Evolutionary conservation across 2,888 invertebrate species (phyloP).

Genomic region (Eilema depressum): DNA sequence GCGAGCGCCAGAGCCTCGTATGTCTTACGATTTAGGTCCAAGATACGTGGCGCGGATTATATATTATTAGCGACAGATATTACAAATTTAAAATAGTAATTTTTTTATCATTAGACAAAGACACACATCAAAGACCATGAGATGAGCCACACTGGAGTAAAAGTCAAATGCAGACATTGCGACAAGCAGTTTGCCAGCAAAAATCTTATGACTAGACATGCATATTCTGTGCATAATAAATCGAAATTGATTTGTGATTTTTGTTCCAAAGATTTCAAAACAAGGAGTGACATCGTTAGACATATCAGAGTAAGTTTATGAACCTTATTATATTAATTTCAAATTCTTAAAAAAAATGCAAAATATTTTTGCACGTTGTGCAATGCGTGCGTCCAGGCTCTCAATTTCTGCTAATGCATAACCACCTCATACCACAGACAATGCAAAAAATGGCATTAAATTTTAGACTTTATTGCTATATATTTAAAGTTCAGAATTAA

Average conservation of each 20-base stretch:
- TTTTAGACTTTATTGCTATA: too few species aligned
- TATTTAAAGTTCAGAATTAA: too few species aligned
- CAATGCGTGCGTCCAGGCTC: too few species aligned
- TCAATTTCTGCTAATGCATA: too few species aligned
- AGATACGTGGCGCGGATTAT: too few species aligned
- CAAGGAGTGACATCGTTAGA: not conserved
- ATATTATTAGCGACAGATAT: not conserved
- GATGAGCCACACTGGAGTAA: not conserved
- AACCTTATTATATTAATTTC: not conserved
- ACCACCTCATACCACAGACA: too few species aligned
- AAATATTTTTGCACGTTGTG: too few species aligned
- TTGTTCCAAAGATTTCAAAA: slow-evolving; percentile 3
- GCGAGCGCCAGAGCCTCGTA: too few species aligned
- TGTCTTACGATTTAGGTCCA: too few species aligned
- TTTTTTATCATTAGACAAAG: not conserved
- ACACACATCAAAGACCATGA: not conserved
- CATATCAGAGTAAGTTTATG: slow-evolving; percentile 32
- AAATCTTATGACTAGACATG: not conserved
- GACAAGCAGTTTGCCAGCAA: not conserved
- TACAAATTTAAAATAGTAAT: not conserved
- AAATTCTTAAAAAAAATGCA: too few species aligned
- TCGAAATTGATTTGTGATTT: not conserved
- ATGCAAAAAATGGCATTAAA: too few species aligned
- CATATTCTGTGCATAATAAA: not conserved
- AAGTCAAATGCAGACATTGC: slow-evolving; percentile 3